Evolutionary conservation across 2,113 vertebrate species (phyloP).

Genomic region (Spermophilus dauricus): DNA sequence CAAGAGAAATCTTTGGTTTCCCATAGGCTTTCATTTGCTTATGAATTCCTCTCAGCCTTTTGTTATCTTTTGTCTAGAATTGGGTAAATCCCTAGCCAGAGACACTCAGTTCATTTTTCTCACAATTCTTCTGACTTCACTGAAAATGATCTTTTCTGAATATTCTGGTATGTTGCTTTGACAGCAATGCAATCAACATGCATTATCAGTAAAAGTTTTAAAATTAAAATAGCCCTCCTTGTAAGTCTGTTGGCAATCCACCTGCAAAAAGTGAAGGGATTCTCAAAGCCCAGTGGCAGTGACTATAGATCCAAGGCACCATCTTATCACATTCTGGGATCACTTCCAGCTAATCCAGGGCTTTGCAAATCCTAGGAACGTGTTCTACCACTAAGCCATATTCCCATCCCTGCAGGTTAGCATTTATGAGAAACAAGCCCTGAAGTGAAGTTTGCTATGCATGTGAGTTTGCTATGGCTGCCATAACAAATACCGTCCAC

Average conservation of each 20-base stretch:
- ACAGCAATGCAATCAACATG: neutral
- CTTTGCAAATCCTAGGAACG: no score
- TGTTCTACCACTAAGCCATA: no score
- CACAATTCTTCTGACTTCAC: no score
- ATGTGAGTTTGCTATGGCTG: neutral
- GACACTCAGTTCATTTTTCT: neutral
- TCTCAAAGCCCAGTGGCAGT: neutral
- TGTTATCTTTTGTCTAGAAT: neutral
- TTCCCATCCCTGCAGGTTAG: neutral
- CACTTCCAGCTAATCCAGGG: neutral
- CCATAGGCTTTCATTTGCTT: neutral
- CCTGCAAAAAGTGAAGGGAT: neutral
- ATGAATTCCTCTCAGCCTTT: neutral
- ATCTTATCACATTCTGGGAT: neutral
- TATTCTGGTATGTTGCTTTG: neutral
- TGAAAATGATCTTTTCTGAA: neutral
- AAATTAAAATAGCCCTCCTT: neutral
- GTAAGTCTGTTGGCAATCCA: neutral
- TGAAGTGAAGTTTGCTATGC: neutral
- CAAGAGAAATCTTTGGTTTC: neutral
- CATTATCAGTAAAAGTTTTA: neutral
- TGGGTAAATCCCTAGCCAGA: neutral
- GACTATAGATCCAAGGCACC: neutral
- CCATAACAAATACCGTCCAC: neutral
- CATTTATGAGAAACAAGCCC: neutral